Base-by-base conservation (phyloP, 1,140 invertebrate genomes). In the Saxidomus purpurata region DNA sequence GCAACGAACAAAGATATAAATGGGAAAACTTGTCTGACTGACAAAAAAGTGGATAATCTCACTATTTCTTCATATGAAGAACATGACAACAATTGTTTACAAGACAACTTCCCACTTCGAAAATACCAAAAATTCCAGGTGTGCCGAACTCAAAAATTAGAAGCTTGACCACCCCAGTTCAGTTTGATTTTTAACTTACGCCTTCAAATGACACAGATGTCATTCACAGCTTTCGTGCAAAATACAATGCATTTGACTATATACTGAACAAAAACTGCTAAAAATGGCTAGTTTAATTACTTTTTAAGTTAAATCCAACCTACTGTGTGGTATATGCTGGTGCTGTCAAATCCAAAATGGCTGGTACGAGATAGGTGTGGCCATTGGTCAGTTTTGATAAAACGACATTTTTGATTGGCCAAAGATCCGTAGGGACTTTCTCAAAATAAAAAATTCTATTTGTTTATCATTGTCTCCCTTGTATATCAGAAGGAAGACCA, bases 301-400 rank as follows among this genome's bases (percentile, higher is more conserved):
- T 22, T 31, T 67, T 36, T 40, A n/a, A 36, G 13, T n/a, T 71
- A 9, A 71, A 71, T 71, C 13, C 28, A 55, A 79, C 43, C 49
- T 36, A 34, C 47, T 79, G 28, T 38, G 67, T 43, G 71, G 49
- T 76, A 40, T 76, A 76, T 52, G 43, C 76, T 55, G 47, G 49
- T 79, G 49, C 76, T 79, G 85, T 87, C 85, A 87, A 87, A 77
- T 79, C 38, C 84, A 87, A 87, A 77, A 87, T 87, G 85, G 85
- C 85, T 79, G 85, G 25, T 36, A 87, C 38, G 47, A 77, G 47
- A 77, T 79, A 79, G 85, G 85, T 87, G 85, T 87, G 85, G 71
- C 85, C 76, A 87, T 87, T 87, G 85, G 85, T 87, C 85, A 87
- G 85, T 87, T 87, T 59, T 4, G 49, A 63, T 87, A 79, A 31